Conservation (phyloP, 2,888 invertebrate species). For the Stictocephala bisonia region DNA sequence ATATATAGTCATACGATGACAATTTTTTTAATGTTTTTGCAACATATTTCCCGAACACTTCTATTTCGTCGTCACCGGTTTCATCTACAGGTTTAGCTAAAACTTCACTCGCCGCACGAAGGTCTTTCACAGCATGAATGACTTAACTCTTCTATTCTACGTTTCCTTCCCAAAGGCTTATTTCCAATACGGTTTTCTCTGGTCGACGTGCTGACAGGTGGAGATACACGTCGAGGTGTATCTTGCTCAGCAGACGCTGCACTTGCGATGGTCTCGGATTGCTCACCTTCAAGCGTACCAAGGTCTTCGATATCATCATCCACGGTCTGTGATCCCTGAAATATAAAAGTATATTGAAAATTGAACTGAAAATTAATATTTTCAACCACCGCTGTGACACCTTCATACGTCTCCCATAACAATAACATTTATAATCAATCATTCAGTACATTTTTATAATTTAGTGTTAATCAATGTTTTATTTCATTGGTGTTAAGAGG, state of each 20-base stretch:
- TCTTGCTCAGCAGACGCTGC: not conserved
- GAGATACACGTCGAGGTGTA: not conserved
- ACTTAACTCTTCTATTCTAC: not conserved
- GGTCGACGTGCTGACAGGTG: too few relatives aligned
- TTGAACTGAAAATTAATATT: too few relatives aligned
- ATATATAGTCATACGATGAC: not conserved
- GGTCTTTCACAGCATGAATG: too few relatives aligned
- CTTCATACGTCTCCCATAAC: too few relatives aligned
- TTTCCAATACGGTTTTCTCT: not conserved
- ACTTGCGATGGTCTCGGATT: not conserved
- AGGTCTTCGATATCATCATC: not conserved
- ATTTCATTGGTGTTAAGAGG: slow-evolving; percentile 35
- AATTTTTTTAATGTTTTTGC: not conserved
- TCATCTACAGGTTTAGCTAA: not conserved
- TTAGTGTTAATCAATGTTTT: not conserved
- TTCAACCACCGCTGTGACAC: too few relatives aligned
- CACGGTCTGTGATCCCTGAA: not conserved
- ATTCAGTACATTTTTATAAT: too few relatives aligned
- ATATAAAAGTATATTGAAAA: too few relatives aligned
- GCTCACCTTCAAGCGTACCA: not conserved
- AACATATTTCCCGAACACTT: not conserved
- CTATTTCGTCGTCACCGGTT: not conserved
- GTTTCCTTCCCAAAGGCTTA: not conserved
- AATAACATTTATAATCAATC: too few relatives aligned
- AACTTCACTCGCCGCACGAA: too few relatives aligned